Base-by-base conservation (phyloP, 2,888 invertebrate genomes). In the Perdita meconis region DNA sequence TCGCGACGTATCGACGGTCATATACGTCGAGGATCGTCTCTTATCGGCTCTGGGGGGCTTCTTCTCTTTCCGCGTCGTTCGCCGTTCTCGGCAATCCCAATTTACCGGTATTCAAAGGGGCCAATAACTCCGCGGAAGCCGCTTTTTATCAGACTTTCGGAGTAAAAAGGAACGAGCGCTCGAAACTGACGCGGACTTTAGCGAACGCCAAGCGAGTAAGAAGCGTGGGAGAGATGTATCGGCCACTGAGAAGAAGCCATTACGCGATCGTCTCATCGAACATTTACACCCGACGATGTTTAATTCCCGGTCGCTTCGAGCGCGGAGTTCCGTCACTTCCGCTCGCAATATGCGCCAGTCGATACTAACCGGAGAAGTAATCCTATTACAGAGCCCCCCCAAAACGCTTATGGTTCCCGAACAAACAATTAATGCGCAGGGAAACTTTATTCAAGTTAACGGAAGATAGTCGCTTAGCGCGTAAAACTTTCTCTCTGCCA, bases 21-120 rank as follows among this genome's bases (percentile, higher is more conserved):
- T 81, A 73, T 71, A 78, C 78, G 60, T 78, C 70, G 72, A 73
- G 69, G 55, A 44, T 78, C 78, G 72, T 68, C 65, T 59, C 83
- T 72, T 76, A 80, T 83, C 78, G 78, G 4, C 42, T 26, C 1
- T 30, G 30, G 3, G 22, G 13, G 36, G 26, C 60, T 34, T 0
- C 53, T 24, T 42, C 57, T 59, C 50, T 61, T 69, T 56, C 61
- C 44, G 30, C 57, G 50, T 12, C 66, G 55, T 26, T 47, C 63
- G 44, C 44, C 53, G 42, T 51, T 38, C 51, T 26, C 8, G 24
- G 26, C 22, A 63, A 69, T 61, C 40, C 60, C 60, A 65, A 65
- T 55, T 75, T 74, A 60, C 36, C 60, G 60, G 60, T 59, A 65
- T 78, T 69, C 75, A 69, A 65, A 74, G 57, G 57, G 75, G 16